Base-by-base conservation (phyloP, 2,797 vertebrate species). In the Anableps anableps region DNA sequence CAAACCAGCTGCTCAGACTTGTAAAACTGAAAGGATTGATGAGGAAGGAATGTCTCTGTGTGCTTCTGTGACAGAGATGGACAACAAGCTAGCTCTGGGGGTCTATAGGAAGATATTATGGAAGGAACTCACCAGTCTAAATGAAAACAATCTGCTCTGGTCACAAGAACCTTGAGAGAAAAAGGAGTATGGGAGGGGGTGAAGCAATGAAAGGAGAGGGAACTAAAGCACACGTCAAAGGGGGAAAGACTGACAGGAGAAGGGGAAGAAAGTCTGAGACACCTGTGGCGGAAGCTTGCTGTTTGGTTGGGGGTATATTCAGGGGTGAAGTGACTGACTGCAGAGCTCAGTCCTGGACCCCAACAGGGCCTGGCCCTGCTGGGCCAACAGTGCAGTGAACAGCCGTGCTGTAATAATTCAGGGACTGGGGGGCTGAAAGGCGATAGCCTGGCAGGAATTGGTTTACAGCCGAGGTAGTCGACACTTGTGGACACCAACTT, bases 111-210 rank as follows among this genome's bases (percentile, higher is more conserved):
- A 89, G 79, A 94, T 86, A 91, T 88, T 29, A 82, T 89, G 91
- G 81, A 86, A 88, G 79, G 79, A 90, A 83, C 88, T 92, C 83
- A 53, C 16, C 1, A 43, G 84, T 77, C 84, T 93, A 93, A 95
- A 94, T 88, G 68, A 93, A 92, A 96, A 96, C 95, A 96, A 94
- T 91, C 91, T 94, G 95, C 90, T 88, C 77, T 41, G 87, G 86
- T 88, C 87, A 89, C n/a, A 85, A 62, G 89, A 86, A 88, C 80
- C 76, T 75, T 76, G 76, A 77, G 45, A 85, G 88, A 85, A 76
- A 76, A 72, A 82, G 62, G 83, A 86, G 83, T 23, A 74, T 82
- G 88, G 86, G 84, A 88, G 34, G 41, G 86, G 81, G 85, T 58
- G 75, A 85, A 34, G 72, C 75, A 38, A 74, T 48, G 74, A 79